Base-by-base conservation (phyloP, 30 jellyfish, hydroid and myxozoan species). In the Aurelia sp. region DNA sequence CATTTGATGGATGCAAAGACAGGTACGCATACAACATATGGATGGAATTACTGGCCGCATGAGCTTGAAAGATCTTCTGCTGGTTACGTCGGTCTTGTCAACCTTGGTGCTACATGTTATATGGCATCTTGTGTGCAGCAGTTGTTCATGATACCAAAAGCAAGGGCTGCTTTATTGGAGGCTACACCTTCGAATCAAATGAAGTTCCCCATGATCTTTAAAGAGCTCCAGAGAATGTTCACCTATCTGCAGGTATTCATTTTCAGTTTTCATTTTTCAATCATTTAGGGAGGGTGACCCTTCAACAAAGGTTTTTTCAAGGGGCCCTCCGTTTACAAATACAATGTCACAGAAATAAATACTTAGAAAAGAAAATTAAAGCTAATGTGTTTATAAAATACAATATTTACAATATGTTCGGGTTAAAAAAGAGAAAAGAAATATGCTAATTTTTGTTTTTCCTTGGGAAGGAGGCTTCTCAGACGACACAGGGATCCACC, bases 11-110 rank as follows among this genome's bases (percentile, higher is more conserved):
- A 90, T 81, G 86, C 70, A 15, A 79, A 72, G 44, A 59, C 96
- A 72, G 91, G 91, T 40, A 52, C 84, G 44, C 99, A 95, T 67
- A 65, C 96, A 41, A 68, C 97, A 1, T 95, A 95, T 67, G 99
- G 99, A 0, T 95, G 99, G 99, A 95, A 95, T 81, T 95, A 95
- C 69, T 95, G 99, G 99, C 99, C 99, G 13, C 97, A 89, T 79
- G 99, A 95, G 85, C 91, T 90, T 22, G 99, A 95, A 84, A 67
- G 99, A 77, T 95, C 99, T 18, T 63, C 95, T 76, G 97, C 95
- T 22, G 99, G 99, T 67, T 95, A 95, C 62, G 99, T 95, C 5
- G 99, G 99, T 4, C 95, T 95, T 27, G 94, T 95, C 22, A 95
- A 95, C 79, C 90, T 95, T n/a, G 97, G 99, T 50, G 99, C 99